These are phyloP conservation scores for Rotaria socialis DNA, from an alignment of 2,888 invertebrate genomes.

Conservation along the genomic window DNA sequence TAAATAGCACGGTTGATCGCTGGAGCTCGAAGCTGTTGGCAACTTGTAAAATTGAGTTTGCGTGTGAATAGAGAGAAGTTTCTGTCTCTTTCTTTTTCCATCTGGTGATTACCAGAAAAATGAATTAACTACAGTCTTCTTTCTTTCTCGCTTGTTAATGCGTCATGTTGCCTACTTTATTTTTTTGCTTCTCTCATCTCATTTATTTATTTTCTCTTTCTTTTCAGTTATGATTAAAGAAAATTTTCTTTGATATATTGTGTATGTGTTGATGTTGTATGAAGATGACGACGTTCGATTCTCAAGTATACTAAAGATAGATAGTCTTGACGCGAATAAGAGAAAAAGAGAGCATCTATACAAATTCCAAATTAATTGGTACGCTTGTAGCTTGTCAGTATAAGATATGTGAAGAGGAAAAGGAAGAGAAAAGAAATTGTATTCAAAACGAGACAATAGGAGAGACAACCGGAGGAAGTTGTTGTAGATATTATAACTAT, in stretches of 20 bases:
- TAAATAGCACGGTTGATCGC: neutral
- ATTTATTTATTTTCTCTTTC: neutral
- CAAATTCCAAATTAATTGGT: slow-evolving; percentile 15
- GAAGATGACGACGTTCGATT: neutral
- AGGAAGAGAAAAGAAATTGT: neutral
- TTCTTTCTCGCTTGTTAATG: neutral
- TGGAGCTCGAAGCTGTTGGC: neutral
- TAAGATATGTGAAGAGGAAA: neutral
- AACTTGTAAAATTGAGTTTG: neutral
- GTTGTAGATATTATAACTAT: neutral
- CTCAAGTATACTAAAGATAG: neutral
- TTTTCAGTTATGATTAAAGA: neutral
- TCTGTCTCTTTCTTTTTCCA: slow-evolving; percentile 22
- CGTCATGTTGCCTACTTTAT: neutral
- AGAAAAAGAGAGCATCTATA: neutral
- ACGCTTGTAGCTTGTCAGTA: neutral
- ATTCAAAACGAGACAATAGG: slow-evolving; percentile 2
- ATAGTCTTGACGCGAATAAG: neutral
- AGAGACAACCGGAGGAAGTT: neutral
- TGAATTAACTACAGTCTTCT: slow-evolving; percentile 3
- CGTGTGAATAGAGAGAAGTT: neutral
- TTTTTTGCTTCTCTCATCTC: neutral
- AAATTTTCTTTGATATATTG: neutral
- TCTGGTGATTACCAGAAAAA: slow-evolving; percentile 5
- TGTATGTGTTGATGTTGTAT: neutral